Percentiles rank a stretch among this genome's conserved stretches.
Evolutionary conservation across 2,113 vertebrate genomes (phyloP).

Genomic region (Accipiter cooperii): DNA sequence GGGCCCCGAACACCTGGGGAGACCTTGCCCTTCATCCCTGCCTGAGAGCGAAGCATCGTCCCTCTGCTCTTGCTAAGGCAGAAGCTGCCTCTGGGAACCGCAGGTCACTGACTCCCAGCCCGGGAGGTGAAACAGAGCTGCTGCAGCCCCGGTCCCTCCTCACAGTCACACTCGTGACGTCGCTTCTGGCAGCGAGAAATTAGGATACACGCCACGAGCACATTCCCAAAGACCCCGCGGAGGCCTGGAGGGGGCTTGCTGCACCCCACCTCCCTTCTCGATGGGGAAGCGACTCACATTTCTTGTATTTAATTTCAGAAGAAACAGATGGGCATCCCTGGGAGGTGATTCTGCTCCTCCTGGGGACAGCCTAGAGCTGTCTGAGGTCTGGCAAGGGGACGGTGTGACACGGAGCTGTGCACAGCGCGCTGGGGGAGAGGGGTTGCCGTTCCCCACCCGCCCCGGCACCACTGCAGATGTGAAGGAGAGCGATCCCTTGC

Average conservation of each 20-base stretch:
- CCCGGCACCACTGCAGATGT: not conserved
- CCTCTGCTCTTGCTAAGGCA: not conserved
- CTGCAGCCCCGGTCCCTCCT: not conserved
- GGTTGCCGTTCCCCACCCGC: not conserved
- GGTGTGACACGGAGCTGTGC: not conserved
- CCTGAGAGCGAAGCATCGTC: rapidly evolving
- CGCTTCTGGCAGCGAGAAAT: not conserved
- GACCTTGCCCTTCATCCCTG: too few relatives aligned
- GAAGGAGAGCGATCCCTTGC: rapidly evolving
- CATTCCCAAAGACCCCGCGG: rapidly evolving
- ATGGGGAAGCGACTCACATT: not conserved
- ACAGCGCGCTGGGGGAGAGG: not conserved
- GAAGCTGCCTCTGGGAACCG: not conserved
- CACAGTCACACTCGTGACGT: not conserved
- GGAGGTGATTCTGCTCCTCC: not conserved
- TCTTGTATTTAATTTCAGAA: not conserved
- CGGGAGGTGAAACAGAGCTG: not conserved
- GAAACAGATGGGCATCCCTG: not conserved
- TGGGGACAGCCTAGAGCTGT: not conserved
- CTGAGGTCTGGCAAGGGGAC: not conserved
- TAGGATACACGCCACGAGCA: rapidly evolving
- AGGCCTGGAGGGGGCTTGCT: not conserved
- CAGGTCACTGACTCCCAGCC: not conserved
- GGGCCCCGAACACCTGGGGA: not conserved
- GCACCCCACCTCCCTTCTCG: rapidly evolving